These are phyloP conservation scores for Acleris sparsana DNA, from an alignment of 2,888 invertebrate genomes.

Conservation along the genomic window DNA sequence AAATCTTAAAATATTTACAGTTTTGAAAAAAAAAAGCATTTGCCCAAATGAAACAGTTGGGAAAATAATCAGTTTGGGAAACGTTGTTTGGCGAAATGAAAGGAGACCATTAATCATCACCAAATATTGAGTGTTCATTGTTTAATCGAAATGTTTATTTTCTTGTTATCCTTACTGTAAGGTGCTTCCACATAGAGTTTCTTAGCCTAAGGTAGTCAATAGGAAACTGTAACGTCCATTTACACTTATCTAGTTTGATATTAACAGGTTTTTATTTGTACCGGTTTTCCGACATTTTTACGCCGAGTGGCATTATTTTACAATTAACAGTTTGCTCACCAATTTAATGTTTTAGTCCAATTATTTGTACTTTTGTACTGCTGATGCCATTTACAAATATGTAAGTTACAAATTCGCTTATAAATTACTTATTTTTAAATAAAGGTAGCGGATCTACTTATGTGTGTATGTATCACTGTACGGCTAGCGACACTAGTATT, in stretches of 20 bases:
- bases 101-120: no score
- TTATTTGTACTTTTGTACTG: conserved; percentile 24
- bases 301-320: conserved; percentile 24
- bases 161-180: conserved; percentile 38
- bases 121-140: conserved; percentile 63
- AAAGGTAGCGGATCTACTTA: background rate
- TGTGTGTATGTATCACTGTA: background rate
- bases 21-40: no score
- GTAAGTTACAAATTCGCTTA: background rate
- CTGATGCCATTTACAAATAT: conserved; percentile 4
- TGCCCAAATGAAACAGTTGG: no score
- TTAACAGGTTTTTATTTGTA: conserved; percentile 30
- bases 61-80: no score
- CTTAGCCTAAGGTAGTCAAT: conserved; percentile 20
- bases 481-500: no score
- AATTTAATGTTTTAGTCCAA: conserved; percentile 20
- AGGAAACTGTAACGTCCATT: conserved; percentile 44
- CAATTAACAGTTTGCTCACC: conserved; percentile 32
- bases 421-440: background rate
- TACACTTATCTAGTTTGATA: conserved; percentile 28
- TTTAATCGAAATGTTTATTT: conserved; percentile 45
- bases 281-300: conserved; percentile 27
- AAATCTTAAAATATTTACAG: no score
- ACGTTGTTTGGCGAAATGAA: no score
- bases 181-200: conserved; percentile 15